phyloP scores from a whole-genome alignment of 2,888 invertebrate genomes.

The Sesia apiformis region DNA sequence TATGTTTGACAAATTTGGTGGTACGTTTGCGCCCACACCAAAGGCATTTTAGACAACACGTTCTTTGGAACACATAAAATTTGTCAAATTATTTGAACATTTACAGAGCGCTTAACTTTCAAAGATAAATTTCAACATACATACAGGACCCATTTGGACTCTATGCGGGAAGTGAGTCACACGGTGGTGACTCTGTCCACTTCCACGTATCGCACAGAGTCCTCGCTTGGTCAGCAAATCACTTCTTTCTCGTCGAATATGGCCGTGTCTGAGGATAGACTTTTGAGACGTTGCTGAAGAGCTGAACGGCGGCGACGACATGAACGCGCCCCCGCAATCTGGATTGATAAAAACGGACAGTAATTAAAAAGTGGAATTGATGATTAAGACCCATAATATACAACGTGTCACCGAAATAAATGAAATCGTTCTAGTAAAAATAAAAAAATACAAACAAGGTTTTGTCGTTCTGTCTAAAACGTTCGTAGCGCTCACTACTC shows the following conservation, averaged over 20 bases:
- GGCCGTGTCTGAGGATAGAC: conserved; percentile 87
- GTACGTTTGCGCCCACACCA: no score
- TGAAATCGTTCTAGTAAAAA: no score
- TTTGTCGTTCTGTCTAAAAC: no score
- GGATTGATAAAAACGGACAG: conserved; percentile 4
- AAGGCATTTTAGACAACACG: no score
- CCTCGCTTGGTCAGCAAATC: conserved; percentile 97
- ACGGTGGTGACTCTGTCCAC: conserved; percentile 93
- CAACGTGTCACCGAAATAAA: no score
- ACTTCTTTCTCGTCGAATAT: conserved; percentile 90
- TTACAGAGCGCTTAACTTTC: neutral
- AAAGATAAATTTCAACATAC: neutral
- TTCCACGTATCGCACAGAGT: conserved; percentile 94
- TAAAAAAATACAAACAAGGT: no score
- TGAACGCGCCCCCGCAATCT: conserved; percentile 66
- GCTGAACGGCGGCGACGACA: conserved; percentile 83
- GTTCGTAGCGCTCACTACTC: no score
- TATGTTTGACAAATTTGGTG: no score
- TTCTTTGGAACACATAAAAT: no score
- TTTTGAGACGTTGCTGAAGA: conserved; percentile 85
- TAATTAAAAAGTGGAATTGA: no score
- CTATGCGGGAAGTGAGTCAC: conserved; percentile 76
- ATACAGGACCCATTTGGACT: conserved; percentile 29
- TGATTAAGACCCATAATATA: no score
- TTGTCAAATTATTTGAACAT: no score